A percentile compares a stretch with the other conserved stretches of the same genome.
phyloP scores from a whole-genome alignment of 2,113 vertebrate genomes.

The Aplodontia rufa region DNA sequence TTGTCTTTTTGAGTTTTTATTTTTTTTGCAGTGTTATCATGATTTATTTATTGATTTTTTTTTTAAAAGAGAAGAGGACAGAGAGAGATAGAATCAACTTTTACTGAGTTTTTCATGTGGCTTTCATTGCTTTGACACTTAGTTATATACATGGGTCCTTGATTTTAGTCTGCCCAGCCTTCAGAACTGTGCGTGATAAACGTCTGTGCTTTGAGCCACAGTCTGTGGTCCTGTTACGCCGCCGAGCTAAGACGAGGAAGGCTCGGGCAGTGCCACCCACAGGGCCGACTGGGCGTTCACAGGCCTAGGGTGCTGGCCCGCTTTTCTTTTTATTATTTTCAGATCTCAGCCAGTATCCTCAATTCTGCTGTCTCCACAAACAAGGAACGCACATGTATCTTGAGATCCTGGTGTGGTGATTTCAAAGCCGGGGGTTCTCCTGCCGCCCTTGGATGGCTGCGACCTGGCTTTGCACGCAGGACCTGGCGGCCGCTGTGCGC shows the following conservation, averaged over 20 bases:
- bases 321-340: not conserved
- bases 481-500: too few species aligned
- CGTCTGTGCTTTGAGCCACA: too few species aligned
- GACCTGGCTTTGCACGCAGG: too few species aligned
- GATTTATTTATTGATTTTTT: too few species aligned
- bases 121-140: too few species aligned
- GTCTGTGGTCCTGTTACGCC: not conserved
- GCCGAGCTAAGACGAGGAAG: not conserved
- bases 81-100: too few species aligned
- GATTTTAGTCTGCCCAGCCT: not conserved
- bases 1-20: not conserved
- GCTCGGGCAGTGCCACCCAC: accelerated
- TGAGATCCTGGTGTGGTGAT: not conserved
- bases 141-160: too few species aligned
- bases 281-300: too few species aligned
- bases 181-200: not conserved
- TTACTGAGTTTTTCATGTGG: too few species aligned
- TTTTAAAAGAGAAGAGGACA: too few species aligned
- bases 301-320: accelerated
- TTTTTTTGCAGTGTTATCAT: not conserved
- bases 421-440: not conserved
- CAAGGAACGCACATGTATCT: not conserved
- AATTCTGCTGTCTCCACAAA: not conserved
- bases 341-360: not conserved
- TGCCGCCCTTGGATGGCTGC: not conserved